Percentiles rank a stretch among this genome's conserved stretches.
phyloP scores from a whole-genome alignment of 37 sponge, comb jelly and placozoan genomes.

The Halisarca cf. caerulea region DNA sequence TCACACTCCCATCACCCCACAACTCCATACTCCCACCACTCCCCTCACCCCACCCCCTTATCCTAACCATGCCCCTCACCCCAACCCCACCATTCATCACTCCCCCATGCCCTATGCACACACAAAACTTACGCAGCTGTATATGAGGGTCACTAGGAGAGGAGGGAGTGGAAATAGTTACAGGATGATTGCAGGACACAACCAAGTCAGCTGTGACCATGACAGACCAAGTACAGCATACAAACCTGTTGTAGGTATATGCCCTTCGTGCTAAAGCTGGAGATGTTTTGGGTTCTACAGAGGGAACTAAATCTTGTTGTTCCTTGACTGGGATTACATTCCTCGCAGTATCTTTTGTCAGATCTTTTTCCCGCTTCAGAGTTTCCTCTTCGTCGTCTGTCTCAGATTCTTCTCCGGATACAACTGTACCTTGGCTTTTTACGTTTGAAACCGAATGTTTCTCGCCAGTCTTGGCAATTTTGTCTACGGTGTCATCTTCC shows the following conservation, averaged over 20 bases:
- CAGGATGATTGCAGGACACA: not conserved
- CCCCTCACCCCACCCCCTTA: no score
- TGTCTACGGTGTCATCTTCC: not conserved
- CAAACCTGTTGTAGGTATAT: not conserved
- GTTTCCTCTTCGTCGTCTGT: slow-evolving; percentile 66
- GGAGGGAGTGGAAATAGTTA: not conserved
- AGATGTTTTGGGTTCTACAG: not conserved
- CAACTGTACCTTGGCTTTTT: slow-evolving; percentile 21
- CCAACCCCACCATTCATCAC: no score
- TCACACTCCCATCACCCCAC: not conserved
- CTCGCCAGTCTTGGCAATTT: not conserved
- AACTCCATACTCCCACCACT: not conserved
- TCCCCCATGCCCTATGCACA: no score
- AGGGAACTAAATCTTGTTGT: not conserved
- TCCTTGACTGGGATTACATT: not conserved
- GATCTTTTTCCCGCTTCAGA: not conserved
- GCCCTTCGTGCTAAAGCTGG: not conserved
- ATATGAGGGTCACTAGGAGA: slow-evolving; percentile 69
- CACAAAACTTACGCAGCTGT: slow-evolving; percentile 46
- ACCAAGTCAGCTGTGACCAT: not conserved
- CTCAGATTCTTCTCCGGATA: slow-evolving; percentile 74
- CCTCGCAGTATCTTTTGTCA: not conserved
- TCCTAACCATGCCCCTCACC: no score
- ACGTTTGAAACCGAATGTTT: not conserved
- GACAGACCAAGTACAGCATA: not conserved